Base-by-base conservation (phyloP, 2,888 invertebrate species). In the Lasiommata megera region DNA sequence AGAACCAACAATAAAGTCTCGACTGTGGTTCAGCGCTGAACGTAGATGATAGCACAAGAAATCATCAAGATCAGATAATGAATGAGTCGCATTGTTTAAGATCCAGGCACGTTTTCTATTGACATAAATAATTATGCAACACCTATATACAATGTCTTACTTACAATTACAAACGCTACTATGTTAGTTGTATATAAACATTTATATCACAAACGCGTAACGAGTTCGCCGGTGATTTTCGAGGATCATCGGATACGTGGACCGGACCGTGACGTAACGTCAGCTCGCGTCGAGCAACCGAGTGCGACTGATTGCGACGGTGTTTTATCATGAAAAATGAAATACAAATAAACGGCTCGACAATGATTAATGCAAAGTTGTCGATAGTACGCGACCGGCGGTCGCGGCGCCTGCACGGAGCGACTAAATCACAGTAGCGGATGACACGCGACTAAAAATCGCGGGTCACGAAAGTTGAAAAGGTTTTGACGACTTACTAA, bases 321-420 rank as follows among this genome's bases (percentile, higher is more conserved):
- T 60, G 67, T 67, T 74, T 82, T 82, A 85, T 83, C 82, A 78
- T 69, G 72, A 70, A 74, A 77, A 81, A 80, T 76, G 76, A 79
- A 74, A 83, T 68, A 82, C 76, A 85, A 80, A 82, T 79, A 81
- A 74, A 73, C 66, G 62, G 69, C 64, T 61, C 61, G 55, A 61
- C 55, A 54, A 58, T 68, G 69, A 74, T 61, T 67, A 61, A 64
- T 50, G 58, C 46, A 29, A 56, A 59, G 67, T 67, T 68, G 69
- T 70, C 60, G 67, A 62, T 68, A 72, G 71, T 67, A 60, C 66
- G 57, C 47, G 60, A 54, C 52, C 12, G 52, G 56, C 58, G n/a
- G 60, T 54, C 47, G 23, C 46, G 40, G 65, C 36, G 66, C 43
- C 46, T 61, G 64, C 65, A 70, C 68, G 72, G 9, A 8, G 5